A percentile compares a stretch with the other conserved stretches of the same genome.
Evolutionary conservation across 2,113 vertebrate genomes (phyloP).

Genomic region (Phrynosoma platyrhinos): DNA sequence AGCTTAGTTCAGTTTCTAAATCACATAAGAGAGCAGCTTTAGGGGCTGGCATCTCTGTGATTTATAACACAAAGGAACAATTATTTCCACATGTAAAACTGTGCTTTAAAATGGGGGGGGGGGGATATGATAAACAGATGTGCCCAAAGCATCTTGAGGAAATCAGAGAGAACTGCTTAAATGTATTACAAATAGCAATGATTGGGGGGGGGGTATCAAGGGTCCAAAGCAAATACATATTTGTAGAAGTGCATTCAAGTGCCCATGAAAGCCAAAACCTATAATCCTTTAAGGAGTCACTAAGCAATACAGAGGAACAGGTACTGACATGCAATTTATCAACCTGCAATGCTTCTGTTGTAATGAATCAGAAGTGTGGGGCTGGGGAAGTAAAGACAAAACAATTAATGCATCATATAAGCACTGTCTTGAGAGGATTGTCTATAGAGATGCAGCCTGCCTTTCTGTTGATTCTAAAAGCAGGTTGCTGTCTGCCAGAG

Average conservation of each 20-base stretch:
- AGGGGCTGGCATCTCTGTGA: slow-evolving; percentile 55
- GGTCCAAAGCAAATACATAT: slow-evolving; percentile 46
- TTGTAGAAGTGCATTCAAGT: slow-evolving; percentile 53
- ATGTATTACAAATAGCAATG: slow-evolving; percentile 62
- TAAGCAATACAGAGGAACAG: slow-evolving; percentile 65
- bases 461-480: slow-evolving; percentile 33
- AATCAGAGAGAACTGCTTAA: slow-evolving; percentile 55
- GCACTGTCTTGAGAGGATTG: slow-evolving; percentile 27
- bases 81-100: slow-evolving; percentile 65
- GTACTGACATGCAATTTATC: slow-evolving; percentile 66
- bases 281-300: slow-evolving; percentile 52
- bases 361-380: slow-evolving; percentile 46
- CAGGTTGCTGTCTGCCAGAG: not conserved
- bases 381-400: slow-evolving; percentile 50
- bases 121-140: slow-evolving; percentile 64
- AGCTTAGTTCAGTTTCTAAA: slow-evolving; percentile 68
- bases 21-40: slow-evolving; percentile 65
- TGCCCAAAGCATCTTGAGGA: slow-evolving; percentile 56
- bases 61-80: slow-evolving; percentile 69
- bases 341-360: slow-evolving; percentile 60
- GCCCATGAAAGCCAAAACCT: slow-evolving; percentile 45
- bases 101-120: slow-evolving; percentile 49
- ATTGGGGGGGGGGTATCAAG: slow-evolving; percentile 32
- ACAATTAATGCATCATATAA: slow-evolving; percentile 56
- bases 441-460: not conserved